These are phyloP conservation scores for Actinia tenebrosa DNA, from an alignment of 64 coral and sea anemone species.

Conservation along the genomic window DNA sequence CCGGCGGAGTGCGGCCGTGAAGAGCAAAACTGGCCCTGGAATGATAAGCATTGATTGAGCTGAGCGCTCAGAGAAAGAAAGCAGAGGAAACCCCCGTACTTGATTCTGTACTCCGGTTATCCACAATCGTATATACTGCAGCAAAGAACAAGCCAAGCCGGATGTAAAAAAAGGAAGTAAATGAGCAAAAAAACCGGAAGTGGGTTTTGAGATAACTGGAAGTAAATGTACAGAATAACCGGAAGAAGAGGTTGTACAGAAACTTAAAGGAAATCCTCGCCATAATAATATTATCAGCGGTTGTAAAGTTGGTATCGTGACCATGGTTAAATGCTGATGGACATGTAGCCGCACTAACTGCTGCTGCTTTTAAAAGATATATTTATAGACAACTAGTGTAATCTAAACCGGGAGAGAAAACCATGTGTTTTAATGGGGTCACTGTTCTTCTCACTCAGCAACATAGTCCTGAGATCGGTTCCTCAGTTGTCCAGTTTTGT, in stretches of 20 bases:
- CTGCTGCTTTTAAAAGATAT: background rate
- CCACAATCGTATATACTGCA: background rate
- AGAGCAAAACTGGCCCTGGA: background rate
- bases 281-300: background rate
- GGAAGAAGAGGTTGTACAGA: background rate
- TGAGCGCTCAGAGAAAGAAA: background rate
- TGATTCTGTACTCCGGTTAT: background rate
- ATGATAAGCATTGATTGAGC: background rate
- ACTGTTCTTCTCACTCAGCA: too few species aligned
- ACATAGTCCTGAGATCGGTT: too few species aligned
- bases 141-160: background rate
- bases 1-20: constrained; percentile 59
- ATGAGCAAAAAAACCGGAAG: background rate
- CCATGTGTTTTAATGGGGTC: too few species aligned
- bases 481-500: too few species aligned
- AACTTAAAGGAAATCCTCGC: background rate
- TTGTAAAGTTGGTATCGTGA: background rate
- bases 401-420: background rate
- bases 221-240: background rate
- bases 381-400: background rate
- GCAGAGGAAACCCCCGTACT: background rate
- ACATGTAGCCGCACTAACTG: background rate
- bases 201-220: background rate
- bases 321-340: background rate
- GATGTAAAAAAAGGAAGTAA: background rate